Conservation (phyloP, 2,113 vertebrate species). For the Upupa epops region DNA sequence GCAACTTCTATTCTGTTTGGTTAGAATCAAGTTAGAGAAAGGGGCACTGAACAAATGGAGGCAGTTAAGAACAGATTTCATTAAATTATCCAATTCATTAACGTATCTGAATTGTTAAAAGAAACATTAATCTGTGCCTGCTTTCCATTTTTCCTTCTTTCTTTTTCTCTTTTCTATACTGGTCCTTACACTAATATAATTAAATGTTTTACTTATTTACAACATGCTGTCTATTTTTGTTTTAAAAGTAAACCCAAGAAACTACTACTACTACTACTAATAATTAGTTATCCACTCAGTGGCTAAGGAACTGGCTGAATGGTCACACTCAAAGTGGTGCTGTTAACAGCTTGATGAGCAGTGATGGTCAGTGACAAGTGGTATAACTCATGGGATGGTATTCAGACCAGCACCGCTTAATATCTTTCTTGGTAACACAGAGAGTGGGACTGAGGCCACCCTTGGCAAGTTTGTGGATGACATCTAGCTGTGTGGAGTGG, state of each 20-base stretch:
- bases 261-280: background rate
- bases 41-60: slow-evolving; percentile 38
- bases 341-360: background rate
- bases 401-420: background rate
- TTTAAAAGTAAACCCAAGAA: slow-evolving; percentile 26
- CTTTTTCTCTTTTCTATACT: background rate
- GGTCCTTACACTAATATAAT: slow-evolving; percentile 26
- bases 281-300: background rate
- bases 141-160: background rate
- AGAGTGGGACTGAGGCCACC: background rate
- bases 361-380: background rate
- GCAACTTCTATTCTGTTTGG: slow-evolving; percentile 28
- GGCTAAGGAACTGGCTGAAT: background rate
- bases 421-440: background rate
- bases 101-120: slow-evolving; percentile 60
- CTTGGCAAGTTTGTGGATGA: background rate
- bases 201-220: slow-evolving; percentile 13
- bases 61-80: slow-evolving; percentile 59
- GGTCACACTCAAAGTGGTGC: background rate
- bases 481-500: background rate
- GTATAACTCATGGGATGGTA: background rate
- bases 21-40: slow-evolving; percentile 19
- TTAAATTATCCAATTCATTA: slow-evolving; percentile 45
- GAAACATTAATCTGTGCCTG: slow-evolving; percentile 45
- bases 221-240: background rate